A percentile compares a stretch with the other conserved stretches of the same genome.
These are phyloP conservation scores for Danaus chrysippus DNA, from an alignment of 2,888 invertebrate genomes.

Conservation along the genomic window DNA sequence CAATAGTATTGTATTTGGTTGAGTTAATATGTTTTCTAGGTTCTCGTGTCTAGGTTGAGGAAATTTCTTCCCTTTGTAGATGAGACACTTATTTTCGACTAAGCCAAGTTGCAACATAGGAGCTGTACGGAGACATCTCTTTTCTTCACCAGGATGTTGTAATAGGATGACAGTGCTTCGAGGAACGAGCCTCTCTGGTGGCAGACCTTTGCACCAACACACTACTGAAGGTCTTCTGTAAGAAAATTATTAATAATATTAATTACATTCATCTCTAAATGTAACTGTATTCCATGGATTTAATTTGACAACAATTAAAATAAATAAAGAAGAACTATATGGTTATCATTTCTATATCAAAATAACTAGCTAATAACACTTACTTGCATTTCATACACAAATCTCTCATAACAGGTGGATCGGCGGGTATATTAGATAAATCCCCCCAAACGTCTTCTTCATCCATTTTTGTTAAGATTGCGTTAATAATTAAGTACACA, in stretches of 20 bases:
- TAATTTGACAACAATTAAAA: too few species aligned
- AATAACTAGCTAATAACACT: slow-evolving; percentile 43
- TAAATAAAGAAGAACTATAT: neutral
- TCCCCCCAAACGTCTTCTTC: slow-evolving; percentile 82
- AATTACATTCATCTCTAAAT: too few species aligned
- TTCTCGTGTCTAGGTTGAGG: slow-evolving; percentile 83
- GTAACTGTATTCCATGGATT: too few species aligned
- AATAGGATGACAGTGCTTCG: slow-evolving; percentile 87
- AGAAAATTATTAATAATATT: neutral
- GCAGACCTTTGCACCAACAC: slow-evolving; percentile 94
- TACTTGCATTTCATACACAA: slow-evolving; percentile 87
- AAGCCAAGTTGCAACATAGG: slow-evolving; percentile 92
- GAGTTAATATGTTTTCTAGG: slow-evolving; percentile 82
- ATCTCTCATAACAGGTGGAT: slow-evolving; percentile 86
- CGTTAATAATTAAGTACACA: too few species aligned
- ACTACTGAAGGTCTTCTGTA: slow-evolving; percentile 89
- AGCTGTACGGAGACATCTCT: slow-evolving; percentile 92
- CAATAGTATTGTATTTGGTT: slow-evolving; percentile 85
- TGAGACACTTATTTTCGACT: slow-evolving; percentile 85
- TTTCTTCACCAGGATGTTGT: slow-evolving; percentile 96
- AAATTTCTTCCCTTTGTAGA: slow-evolving; percentile 91
- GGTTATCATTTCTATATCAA: neutral
- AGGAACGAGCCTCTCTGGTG: slow-evolving; percentile 83
- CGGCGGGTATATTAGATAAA: slow-evolving; percentile 85
- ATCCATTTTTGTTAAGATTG: slow-evolving; percentile 44